A percentile compares a stretch with the other conserved stretches of the same genome.
These are phyloP conservation scores for Zhuqinia jingwanae DNA, from an alignment of 2,888 invertebrate species.

Conservation along the genomic window DNA sequence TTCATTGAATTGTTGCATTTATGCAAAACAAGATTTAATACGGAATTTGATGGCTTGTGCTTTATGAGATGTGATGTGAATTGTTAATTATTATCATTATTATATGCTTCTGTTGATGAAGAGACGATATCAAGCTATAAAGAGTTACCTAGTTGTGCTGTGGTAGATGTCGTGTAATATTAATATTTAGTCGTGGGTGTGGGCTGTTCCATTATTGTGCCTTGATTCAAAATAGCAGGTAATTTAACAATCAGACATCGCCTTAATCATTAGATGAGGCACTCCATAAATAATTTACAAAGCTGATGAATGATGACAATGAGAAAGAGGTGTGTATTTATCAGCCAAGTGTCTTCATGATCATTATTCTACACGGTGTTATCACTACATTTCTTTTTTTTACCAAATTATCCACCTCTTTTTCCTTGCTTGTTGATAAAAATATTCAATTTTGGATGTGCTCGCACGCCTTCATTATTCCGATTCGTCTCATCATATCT, in stretches of 20 bases:
- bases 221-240: conserved; percentile 20
- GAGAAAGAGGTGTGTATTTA: conserved; percentile 32
- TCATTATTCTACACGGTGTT: neutral
- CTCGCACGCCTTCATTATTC: too few species aligned
- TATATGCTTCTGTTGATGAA: neutral
- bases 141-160: neutral
- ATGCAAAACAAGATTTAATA: too few species aligned
- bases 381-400: conserved; percentile 9
- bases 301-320: conserved; percentile 24
- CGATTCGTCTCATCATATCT: too few species aligned
- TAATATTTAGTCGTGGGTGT: conserved; percentile 26
- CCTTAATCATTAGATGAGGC: too few species aligned
- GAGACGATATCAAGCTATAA: neutral
- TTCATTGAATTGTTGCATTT: too few species aligned
- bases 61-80: conserved; percentile 4
- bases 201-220: conserved; percentile 21
- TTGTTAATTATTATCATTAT: conserved; percentile 8
- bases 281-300: conserved; percentile 27
- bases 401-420: neutral
- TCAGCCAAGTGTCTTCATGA: neutral
- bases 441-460: too few species aligned
- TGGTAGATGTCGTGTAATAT: neutral
- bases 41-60: neutral
- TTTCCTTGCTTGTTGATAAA: neutral
- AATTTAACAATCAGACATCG: conserved; percentile 28